phyloP scores from a whole-genome alignment of 2,113 vertebrate genomes.

The Cryptotis parvus region DNA sequence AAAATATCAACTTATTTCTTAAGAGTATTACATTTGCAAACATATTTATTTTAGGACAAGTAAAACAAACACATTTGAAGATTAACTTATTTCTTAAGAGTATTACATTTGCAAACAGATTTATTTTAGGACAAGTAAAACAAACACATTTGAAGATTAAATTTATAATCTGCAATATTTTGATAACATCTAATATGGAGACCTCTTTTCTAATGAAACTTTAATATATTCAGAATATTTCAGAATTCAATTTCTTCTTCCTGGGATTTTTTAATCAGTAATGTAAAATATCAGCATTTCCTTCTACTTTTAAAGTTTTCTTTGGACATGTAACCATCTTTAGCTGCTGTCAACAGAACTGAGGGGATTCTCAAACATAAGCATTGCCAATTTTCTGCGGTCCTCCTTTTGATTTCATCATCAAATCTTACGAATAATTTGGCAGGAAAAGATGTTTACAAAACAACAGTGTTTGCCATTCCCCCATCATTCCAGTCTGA shows the following conservation, averaged over 20 bases:
- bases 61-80: slow-evolving; percentile 48
- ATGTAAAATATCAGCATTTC: neutral
- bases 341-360: neutral
- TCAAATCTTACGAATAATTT: too few species aligned
- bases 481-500: slow-evolving; percentile 19
- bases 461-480: slow-evolving; percentile 50
- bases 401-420: neutral
- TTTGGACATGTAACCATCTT: slow-evolving; percentile 5
- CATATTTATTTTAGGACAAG: slow-evolving; percentile 54
- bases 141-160: slow-evolving; percentile 36
- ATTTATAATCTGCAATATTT: slow-evolving; percentile 30
- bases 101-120: slow-evolving; percentile 47
- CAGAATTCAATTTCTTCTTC: neutral
- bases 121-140: slow-evolving; percentile 58
- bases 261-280: slow-evolving; percentile 47
- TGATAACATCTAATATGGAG: neutral
- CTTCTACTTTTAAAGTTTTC: slow-evolving; percentile 25
- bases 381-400: neutral
- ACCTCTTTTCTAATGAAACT: slow-evolving; percentile 18
- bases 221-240: slow-evolving; percentile 30
- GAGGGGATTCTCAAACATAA: slow-evolving; percentile 39
- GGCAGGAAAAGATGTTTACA: neutral
- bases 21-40: slow-evolving; percentile 37
- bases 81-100: too few species aligned
- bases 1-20: slow-evolving; percentile 57